Evolutionary conservation across 2,888 invertebrate species (phyloP).

Genomic region (Melanargia galathea): DNA sequence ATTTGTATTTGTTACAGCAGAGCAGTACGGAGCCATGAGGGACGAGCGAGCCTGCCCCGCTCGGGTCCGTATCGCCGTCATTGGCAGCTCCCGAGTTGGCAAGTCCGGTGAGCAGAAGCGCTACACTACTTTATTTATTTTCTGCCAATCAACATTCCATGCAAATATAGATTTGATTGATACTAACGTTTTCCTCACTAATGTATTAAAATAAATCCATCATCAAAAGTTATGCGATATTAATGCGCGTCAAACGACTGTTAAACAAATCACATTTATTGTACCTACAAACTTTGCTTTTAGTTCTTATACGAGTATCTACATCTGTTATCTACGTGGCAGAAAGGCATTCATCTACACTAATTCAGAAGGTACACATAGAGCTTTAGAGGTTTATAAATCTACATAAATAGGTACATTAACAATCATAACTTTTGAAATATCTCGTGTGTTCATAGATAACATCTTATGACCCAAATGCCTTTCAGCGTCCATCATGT

Average conservation of each 20-base stretch:
- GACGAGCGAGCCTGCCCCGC: constrained; percentile 85
- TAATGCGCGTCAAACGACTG: not conserved
- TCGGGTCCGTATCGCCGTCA: constrained; percentile 87
- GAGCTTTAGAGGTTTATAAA: not conserved
- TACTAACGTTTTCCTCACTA: constrained; percentile 24
- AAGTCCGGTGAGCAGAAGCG: constrained; percentile 85
- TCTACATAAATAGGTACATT: constrained; percentile 16
- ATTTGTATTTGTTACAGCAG: constrained; percentile 60
- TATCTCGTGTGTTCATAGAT: constrained; percentile 34
- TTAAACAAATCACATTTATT: constrained; percentile 13
- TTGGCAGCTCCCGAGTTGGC: constrained; percentile 89
- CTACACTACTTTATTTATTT: constrained; percentile 30
- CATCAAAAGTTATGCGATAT: constrained; percentile 13
- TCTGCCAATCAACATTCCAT: constrained; percentile 29
- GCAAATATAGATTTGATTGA: constrained; percentile 28
- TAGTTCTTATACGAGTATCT: no score
- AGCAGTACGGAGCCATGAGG: constrained; percentile 61
- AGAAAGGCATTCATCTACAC: no score
- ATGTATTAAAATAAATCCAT: constrained; percentile 22
- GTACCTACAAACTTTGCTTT: not conserved
- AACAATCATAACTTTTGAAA: constrained; percentile 29
- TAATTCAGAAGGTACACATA: not conserved
- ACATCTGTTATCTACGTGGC: no score
- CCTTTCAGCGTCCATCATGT: constrained; percentile 50
- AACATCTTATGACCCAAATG: constrained; percentile 57